Base-by-base conservation (phyloP, 2,888 invertebrate genomes). In the Rotaria magnacalcarata region DNA sequence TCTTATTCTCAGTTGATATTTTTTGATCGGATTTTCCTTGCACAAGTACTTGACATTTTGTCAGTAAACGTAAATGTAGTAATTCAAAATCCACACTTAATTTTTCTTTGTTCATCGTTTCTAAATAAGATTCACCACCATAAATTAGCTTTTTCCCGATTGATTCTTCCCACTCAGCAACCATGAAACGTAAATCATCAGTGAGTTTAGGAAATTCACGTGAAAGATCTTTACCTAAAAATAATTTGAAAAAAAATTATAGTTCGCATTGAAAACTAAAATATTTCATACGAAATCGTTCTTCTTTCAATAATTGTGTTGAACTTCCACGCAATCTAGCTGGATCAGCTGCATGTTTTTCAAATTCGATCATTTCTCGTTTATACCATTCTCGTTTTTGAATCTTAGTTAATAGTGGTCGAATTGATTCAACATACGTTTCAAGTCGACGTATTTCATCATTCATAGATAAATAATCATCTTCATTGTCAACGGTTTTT, bases 371-470 rank as follows among this genome's bases (percentile, higher is more conserved):
- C 80, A 80, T 80, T 47, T 80, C 80, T n/a, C 34, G 24, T 80
- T 80, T 80, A n/a, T 80, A 80, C 80, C 80, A 80, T 80, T 80
- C 80, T n/a, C 80, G 80, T 47, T 80, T 80, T 80, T 80, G 80
- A 80, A 80, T 80, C 47, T 43, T 80, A 2, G 24, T n/a, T 47
- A 80, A n/a, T n/a, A 80, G 7, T n/a, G 43, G 24, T 80, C 80
- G 80, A 80, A 80, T 80, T 14, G 80, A 80, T 80, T 43, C 80
- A 47, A 80, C 47, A 80, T 80, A 80, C 2, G 8, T 14, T 80
- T 80, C 80, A n/a, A 80, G 47, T n/a, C 47, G 80, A 47, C 24
- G 10, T 7, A 80, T 80, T 80, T 80, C 80, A 47, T 80, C 80
- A 47, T 80, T 47, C 80, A 80, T 80, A 24, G 47, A n/a, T 47